Conservation (phyloP, 1,140 invertebrate genomes). For the Drosophila quadrilineata region DNA sequence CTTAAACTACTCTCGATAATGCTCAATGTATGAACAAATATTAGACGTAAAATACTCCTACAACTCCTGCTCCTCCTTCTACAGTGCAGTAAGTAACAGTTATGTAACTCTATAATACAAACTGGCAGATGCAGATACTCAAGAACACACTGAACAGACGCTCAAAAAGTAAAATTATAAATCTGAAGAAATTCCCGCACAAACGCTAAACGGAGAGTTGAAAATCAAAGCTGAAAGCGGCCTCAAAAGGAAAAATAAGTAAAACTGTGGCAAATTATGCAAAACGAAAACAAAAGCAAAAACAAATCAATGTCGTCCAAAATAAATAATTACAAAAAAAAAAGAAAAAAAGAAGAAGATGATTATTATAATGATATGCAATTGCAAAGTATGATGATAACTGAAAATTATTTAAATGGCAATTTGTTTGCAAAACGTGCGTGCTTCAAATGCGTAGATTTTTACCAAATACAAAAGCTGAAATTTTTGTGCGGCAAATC, state of each 20-base stretch:
- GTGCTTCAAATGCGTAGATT: slow-evolving; percentile 77
- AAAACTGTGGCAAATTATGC: slow-evolving; percentile 30
- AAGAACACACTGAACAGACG: slow-evolving; percentile 38
- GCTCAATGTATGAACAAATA: slow-evolving; percentile 70
- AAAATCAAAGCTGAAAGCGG: slow-evolving; percentile 66
- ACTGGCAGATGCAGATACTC: slow-evolving; percentile 64
- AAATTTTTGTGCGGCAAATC: slow-evolving; percentile 69
- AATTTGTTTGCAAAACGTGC: slow-evolving; percentile 66
- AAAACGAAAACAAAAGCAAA: slow-evolving; percentile 41
- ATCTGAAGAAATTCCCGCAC: slow-evolving; percentile 32
- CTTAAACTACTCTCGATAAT: slow-evolving; percentile 75
- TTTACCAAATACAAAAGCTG: slow-evolving; percentile 72
- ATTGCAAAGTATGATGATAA: slow-evolving; percentile 35
- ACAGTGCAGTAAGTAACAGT: slow-evolving; percentile 68
- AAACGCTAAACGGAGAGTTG: slow-evolving; percentile 47
- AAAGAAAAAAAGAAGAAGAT: slow-evolving; percentile 35
- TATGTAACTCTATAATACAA: too few species aligned
- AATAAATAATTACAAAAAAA: slow-evolving; percentile 47
- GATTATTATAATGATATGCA: slow-evolving; percentile 20
- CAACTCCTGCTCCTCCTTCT: slow-evolving; percentile 46
- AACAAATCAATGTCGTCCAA: slow-evolving; percentile 69
- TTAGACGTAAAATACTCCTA: slow-evolving; percentile 72
- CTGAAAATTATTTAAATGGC: slow-evolving; percentile 56
- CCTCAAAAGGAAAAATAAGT: slow-evolving; percentile 41
- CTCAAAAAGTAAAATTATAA: slow-evolving; percentile 37